These are phyloP conservation scores for Lagria hirta DNA, from an alignment of 2,888 invertebrate species.

Conservation along the genomic window DNA sequence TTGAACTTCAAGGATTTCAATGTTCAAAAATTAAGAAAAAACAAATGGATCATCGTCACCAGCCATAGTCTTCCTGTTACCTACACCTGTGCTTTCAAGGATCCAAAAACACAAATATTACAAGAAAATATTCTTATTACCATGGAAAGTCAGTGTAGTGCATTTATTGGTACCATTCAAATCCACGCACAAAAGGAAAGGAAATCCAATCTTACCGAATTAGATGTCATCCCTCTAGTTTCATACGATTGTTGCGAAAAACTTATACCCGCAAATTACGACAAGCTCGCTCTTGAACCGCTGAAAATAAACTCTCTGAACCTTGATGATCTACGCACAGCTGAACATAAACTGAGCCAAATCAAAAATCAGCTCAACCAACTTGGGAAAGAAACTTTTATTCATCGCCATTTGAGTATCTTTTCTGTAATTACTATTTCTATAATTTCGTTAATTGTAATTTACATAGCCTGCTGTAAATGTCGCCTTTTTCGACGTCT, in stretches of 20 bases:
- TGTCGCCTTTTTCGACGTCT: too few relatives aligned
- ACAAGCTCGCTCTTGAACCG: too few relatives aligned
- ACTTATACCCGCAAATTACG: too few relatives aligned
- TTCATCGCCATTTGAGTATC: too few relatives aligned
- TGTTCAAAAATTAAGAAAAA: not conserved
- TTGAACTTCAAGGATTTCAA: slow-evolving; percentile 1
- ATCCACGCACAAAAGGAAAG: not conserved
- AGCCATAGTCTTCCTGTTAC: not conserved
- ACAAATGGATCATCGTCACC: slow-evolving; percentile 1
- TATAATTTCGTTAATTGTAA: too few relatives aligned
- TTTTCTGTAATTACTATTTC: too few relatives aligned
- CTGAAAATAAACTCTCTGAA: too few relatives aligned
- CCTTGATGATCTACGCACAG: too few relatives aligned
- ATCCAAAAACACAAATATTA: slow-evolving; percentile 1
- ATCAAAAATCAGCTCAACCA: too few relatives aligned
- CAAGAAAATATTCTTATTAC: not conserved
- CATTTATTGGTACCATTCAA: slow-evolving; percentile 4
- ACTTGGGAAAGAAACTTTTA: too few relatives aligned
- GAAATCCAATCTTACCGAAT: slow-evolving; percentile 1
- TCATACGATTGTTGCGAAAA: slow-evolving; percentile 2
- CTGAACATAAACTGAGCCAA: too few relatives aligned
- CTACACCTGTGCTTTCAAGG: not conserved
- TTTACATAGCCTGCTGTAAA: too few relatives aligned
- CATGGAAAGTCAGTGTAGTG: not conserved
- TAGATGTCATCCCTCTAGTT: not conserved